Conservation (phyloP, 92 coral and sea anemone species). For the Umimayanthus kanabou region DNA sequence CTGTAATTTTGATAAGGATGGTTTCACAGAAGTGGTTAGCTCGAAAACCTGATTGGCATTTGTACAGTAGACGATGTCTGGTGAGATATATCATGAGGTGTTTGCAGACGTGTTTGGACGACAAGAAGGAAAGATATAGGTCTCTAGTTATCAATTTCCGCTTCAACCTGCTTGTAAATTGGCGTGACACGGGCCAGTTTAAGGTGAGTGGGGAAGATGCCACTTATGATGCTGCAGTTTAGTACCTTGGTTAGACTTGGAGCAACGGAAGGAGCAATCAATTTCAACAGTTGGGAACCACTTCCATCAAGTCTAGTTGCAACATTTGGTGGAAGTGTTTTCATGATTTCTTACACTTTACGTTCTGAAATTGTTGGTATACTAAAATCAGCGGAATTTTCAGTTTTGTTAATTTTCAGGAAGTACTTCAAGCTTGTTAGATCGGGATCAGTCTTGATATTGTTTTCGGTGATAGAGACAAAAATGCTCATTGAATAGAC, state of each 20-base stretch:
- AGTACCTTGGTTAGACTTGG: conserved; percentile 44
- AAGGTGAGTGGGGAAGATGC: conserved; percentile 40
- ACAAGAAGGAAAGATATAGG: too few relatives aligned
- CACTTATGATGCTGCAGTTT: conserved; percentile 54
- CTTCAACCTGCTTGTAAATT: too few relatives aligned
- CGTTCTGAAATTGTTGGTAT: conserved; percentile 46
- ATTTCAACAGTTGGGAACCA: conserved; percentile 43
- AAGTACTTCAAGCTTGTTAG: conserved; percentile 46
- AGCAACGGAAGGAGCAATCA: conserved; percentile 48
- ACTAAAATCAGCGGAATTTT: conserved; percentile 47
- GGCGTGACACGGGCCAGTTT: too few relatives aligned
- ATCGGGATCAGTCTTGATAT: conserved; percentile 46
- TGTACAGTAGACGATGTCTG: too few relatives aligned
- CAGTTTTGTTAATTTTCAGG: conserved; percentile 37
- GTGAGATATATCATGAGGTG: too few relatives aligned
- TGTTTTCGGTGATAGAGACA: conserved; percentile 39
- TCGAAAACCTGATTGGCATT: too few relatives aligned
- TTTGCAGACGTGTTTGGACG: too few relatives aligned
- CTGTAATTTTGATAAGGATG: too few relatives aligned
- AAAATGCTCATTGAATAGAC: conserved; percentile 52
- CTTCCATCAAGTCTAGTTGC: conserved; percentile 50
- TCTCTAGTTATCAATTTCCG: too few relatives aligned
- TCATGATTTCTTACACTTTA: conserved; percentile 34
- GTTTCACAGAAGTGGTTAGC: too few relatives aligned
- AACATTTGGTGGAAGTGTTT: conserved; percentile 41